Evolutionary conservation across 2,113 vertebrate genomes (phyloP), one percentile per base, ranked within the genome.

Genomic region (Emydura subglobosa): DNA sequence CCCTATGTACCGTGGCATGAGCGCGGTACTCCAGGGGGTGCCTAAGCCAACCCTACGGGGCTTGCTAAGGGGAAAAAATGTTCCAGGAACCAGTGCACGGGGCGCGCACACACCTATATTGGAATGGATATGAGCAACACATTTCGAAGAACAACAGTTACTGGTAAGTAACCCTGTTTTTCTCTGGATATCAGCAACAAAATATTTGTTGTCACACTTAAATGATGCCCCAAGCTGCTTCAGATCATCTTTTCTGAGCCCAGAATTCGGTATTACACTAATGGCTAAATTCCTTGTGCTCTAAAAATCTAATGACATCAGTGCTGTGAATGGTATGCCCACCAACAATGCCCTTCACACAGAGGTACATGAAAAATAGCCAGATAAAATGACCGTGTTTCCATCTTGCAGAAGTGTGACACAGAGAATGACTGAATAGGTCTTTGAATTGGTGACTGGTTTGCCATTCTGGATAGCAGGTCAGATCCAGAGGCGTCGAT

Each of bases 401-500:
- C 16, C 31, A 10, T 24, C 25, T 72, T 51, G 47, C 31, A 86
- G 61, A 76, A 79, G 12, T 2, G 1, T 1, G 14, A 25, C 78
- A 44, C 0, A 42, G 49, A 27, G 88, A 29, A 0, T 1, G 24
- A 49, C 13, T 39, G 19, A 78, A 1, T 39, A 72, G 59, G 29
- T 61, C 59, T 21, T 79, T 76, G 21, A 21, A 12, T 50, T 34
- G 79, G 24, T 29, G 89, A 61, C 85, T 29, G 49, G 12, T 76
- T 11, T 44, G 31, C 25, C 21, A 5, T 34, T 47, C 5, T 4
- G 39, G 29, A 82, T 53, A 31, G 29, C 22, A 76, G 39, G 88
- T 88, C 54, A 44, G 34, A 68, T 80, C 72, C n/a, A 47, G n/a
- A 76, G 42, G 9, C 72, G 44, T 0, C 65, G 29, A 54, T 82